Evolutionary conservation across 2,797 vertebrate genomes (phyloP).

Genomic region (Rhinichthys osculus): DNA sequence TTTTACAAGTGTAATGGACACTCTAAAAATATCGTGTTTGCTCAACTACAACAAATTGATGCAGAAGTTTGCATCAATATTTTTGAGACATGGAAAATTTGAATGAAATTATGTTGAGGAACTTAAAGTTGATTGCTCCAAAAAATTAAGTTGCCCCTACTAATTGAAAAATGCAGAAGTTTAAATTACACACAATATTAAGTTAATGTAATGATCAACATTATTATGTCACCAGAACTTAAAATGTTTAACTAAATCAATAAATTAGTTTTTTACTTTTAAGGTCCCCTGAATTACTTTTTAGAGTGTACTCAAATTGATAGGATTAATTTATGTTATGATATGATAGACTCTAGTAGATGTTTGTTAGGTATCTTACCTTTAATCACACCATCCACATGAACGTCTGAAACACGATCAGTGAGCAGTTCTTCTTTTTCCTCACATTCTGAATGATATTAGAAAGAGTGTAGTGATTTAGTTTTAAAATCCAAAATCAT

Average conservation of each 20-base stretch:
- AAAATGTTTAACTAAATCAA: not conserved
- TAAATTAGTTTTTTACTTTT: not conserved
- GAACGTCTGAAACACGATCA: not conserved
- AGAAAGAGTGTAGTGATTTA: not conserved
- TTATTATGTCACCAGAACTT: not conserved
- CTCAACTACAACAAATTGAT: not conserved
- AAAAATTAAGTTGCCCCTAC: not conserved
- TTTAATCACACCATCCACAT: slow-evolving; percentile 13
- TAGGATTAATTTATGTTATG: not conserved
- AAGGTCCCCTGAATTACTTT: not conserved
- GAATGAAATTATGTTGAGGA: not conserved
- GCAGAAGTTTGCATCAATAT: not conserved
- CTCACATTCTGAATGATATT: slow-evolving; percentile 13
- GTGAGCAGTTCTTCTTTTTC: slow-evolving; percentile 19
- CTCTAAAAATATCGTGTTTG: not conserved
- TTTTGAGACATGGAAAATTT: not conserved
- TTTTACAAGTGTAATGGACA: not conserved
- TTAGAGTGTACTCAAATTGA: not conserved
- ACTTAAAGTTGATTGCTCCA: not conserved
- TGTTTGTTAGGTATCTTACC: slow-evolving; percentile 7
- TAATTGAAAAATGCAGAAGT: not conserved
- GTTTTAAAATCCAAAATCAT: not conserved
- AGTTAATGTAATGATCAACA: not conserved
- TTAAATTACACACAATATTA: not conserved
- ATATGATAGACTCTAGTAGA: not conserved